Evolutionary conservation across 35 echinoderm and acorn worm species (phyloP), one percentile per base, ranked within the genome.

Genomic region (Apostichopus californicus): DNA sequence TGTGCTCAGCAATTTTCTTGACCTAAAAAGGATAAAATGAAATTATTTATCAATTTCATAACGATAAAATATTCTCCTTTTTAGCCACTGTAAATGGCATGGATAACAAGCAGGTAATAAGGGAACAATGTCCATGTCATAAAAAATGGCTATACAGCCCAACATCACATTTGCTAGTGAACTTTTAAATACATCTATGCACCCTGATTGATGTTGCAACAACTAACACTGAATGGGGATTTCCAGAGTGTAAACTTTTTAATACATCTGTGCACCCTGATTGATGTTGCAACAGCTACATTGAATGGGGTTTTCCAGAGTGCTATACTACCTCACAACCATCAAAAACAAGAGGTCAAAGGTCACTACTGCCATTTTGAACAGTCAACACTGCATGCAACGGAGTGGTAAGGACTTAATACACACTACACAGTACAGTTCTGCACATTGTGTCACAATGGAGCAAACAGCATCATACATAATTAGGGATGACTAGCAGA

Each of bases 1-100:
- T 98, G 78, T 98, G 97, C 65, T 98, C 94, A 20, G 88, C 97
- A 80, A 98, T 93, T 63, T 83, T 89, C 79, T 94, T 94, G 21
- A 94, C 93, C 95, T 98, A 63, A 28, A 1, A 89, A 92, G 9
- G 55, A 73, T 14, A 94, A 73, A 95, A 92, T 7, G 55, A 46
- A 46, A 46, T 46, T 46, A 46, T 46, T 46, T 46, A 46, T 46
- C 34, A 46, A 46, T 46, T 46, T 46, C 34, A 46, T 54, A 57
- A 86, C 18, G 9, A 66, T 17, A 66, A 66, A 68, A 68, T 68
- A 18, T 68, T 68, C 64, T 46, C 34, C 34, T 46, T 46, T 46
- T 46, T 46, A 46, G 34, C 34, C 34, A 46, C 34, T 46, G 34
- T 46, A 3, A 46, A 46, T 46, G 3, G 2, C 34, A 46, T 46